Evolutionary conservation across 2,113 vertebrate genomes (phyloP).

Genomic region (Pavo muticus): DNA sequence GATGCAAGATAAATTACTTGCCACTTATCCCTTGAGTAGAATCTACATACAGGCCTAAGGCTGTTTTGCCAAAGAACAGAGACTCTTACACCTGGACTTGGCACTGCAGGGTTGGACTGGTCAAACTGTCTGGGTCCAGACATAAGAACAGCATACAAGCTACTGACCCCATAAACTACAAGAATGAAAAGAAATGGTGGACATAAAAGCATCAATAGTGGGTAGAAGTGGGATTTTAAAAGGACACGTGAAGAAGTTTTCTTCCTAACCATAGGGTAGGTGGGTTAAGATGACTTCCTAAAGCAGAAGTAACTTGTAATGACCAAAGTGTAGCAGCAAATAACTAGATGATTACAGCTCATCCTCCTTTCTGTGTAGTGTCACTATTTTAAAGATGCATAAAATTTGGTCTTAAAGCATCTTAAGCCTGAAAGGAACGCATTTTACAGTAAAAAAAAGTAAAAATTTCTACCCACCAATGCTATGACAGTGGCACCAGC

Average conservation of each 20-base stretch:
- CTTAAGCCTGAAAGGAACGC: slow-evolving; percentile 40
- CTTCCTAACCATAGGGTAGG: neutral
- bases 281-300: neutral
- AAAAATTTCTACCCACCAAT: slow-evolving; percentile 86
- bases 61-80: neutral
- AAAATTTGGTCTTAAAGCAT: slow-evolving; percentile 2
- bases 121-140: neutral
- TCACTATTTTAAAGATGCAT: neutral
- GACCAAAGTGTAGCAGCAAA: neutral
- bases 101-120: neutral
- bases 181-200: neutral
- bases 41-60: neutral
- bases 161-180: neutral
- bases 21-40: neutral
- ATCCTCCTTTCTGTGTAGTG: neutral
- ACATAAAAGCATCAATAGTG: neutral
- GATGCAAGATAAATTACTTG: slow-evolving; percentile 19
- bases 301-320: neutral
- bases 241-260: neutral
- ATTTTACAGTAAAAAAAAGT: neutral
- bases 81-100: neutral
- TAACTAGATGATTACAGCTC: neutral
- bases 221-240: neutral
- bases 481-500: slow-evolving; percentile 97
- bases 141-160: neutral